A percentile compares a stretch with the other conserved stretches of the same genome.
phyloP scores from a whole-genome alignment of 1,140 invertebrate species.

The Lamellibrachia luymesi region DNA sequence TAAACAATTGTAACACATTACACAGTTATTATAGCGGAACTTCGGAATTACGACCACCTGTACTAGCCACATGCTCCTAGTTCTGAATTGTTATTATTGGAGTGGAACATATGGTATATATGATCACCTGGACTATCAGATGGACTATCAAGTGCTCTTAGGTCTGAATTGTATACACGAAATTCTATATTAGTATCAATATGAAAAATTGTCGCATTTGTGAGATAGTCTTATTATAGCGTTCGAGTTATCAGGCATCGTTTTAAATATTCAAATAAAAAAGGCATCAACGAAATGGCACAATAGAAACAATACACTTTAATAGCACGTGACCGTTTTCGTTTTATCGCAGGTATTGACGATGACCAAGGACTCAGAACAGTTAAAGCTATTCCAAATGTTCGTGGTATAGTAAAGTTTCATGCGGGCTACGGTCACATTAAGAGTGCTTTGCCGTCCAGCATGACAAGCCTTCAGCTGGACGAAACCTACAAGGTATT shows the following conservation, averaged over 20 bases:
- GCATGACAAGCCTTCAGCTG: not conserved
- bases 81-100: no score
- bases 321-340: not conserved
- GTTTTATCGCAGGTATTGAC: slow-evolving; percentile 16
- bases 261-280: not conserved
- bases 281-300: not conserved
- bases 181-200: no score
- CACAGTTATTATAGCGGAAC: no score
- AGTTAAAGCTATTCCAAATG: slow-evolving; percentile 26
- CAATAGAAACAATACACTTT: not conserved
- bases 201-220: not conserved
- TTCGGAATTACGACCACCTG: not conserved
- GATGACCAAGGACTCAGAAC: slow-evolving; percentile 29
- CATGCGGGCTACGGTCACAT: not conserved
- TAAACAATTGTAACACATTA: no score
- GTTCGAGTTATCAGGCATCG: no score
- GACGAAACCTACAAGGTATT: not conserved
- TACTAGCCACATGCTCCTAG: no score
- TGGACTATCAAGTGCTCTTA: no score
- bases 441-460: not conserved
- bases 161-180: no score
- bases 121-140: no score
- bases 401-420: slow-evolving; percentile 30
- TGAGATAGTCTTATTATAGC: no score
- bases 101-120: no score